Percentiles rank a stretch among this genome's conserved stretches.
Evolutionary conservation across 2,113 vertebrate genomes (phyloP).

Genomic region (Phycodurus eques): DNA sequence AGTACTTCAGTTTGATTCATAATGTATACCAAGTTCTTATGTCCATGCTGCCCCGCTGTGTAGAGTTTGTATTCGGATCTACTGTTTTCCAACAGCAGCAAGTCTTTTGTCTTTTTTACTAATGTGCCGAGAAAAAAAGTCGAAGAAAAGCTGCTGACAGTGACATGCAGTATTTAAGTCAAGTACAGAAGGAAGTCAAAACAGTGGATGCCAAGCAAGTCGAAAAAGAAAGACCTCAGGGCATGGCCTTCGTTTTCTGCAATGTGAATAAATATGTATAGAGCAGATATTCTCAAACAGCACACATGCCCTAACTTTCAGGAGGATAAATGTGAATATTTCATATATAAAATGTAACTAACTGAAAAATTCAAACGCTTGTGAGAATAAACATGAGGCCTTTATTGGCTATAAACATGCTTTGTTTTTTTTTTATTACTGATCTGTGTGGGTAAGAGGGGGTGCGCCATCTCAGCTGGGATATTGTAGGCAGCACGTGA

Average conservation of each 20-base stretch:
- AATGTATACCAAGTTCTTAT: not conserved
- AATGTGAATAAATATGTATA: no score
- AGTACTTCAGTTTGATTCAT: slow-evolving; percentile 6
- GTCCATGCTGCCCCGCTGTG: not conserved
- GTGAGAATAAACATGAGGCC: no score
- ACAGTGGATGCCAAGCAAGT: not conserved
- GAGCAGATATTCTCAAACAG: not conserved
- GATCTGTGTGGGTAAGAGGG: not conserved
- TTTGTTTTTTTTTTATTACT: not conserved
- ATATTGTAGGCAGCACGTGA: not conserved
- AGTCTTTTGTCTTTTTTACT: not conserved
- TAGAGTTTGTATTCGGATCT: not conserved
- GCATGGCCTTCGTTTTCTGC: no score
- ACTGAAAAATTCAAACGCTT: not conserved
- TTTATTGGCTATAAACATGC: no score
- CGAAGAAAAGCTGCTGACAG: not conserved
- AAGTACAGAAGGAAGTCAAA: no score
- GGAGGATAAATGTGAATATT: not conserved
- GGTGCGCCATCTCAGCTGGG: not conserved
- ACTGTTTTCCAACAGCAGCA: not conserved
- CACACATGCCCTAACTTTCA: not conserved
- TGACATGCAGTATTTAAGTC: not conserved
- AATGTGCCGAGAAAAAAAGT: not conserved
- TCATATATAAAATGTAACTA: not conserved
- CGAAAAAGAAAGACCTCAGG: not conserved